Evolutionary conservation across 2,888 invertebrate species (phyloP).

Genomic region (Oligia strigilis): DNA sequence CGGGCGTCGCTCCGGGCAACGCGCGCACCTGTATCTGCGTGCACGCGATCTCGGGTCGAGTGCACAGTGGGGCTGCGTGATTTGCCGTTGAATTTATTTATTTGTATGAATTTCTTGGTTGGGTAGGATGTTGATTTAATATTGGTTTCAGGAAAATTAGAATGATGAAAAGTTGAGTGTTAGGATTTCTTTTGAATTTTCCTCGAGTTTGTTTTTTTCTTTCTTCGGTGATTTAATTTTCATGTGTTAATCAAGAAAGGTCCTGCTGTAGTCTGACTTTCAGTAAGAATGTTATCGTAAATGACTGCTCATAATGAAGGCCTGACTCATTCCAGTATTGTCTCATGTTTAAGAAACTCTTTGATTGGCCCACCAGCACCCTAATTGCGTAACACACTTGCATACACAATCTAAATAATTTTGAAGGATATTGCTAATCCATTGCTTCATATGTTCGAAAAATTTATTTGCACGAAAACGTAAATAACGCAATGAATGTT

Average conservation of each 20-base stretch:
- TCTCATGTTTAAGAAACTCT: background rate
- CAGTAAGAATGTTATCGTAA: background rate
- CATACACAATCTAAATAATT: too few species aligned
- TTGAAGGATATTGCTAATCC: too few species aligned
- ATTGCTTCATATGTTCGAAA: too few species aligned
- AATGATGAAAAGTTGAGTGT: background rate
- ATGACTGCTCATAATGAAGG: background rate
- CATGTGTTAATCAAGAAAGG: background rate
- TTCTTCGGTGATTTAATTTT: background rate
- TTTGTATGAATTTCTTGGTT: background rate
- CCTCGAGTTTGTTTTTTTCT: too few species aligned
- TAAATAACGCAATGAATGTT: background rate
- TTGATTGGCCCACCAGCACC: background rate
- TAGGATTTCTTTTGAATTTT: background rate
- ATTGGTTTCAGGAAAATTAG: background rate
- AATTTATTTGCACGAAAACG: too few species aligned
- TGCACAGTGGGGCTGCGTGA: constrained; percentile 51
- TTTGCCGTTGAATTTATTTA: constrained; percentile 40
- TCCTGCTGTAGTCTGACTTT: background rate
- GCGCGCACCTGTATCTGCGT: constrained; percentile 84
- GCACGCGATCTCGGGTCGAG: constrained; percentile 83
- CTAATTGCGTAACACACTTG: background rate
- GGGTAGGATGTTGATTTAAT: background rate
- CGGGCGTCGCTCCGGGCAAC: constrained; percentile 85
- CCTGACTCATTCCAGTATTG: too few species aligned